A percentile compares a stretch with the other conserved stretches of the same genome.
Evolutionary conservation across 1,140 invertebrate genomes (phyloP).

Genomic region (Nasonia giraulti): DNA sequence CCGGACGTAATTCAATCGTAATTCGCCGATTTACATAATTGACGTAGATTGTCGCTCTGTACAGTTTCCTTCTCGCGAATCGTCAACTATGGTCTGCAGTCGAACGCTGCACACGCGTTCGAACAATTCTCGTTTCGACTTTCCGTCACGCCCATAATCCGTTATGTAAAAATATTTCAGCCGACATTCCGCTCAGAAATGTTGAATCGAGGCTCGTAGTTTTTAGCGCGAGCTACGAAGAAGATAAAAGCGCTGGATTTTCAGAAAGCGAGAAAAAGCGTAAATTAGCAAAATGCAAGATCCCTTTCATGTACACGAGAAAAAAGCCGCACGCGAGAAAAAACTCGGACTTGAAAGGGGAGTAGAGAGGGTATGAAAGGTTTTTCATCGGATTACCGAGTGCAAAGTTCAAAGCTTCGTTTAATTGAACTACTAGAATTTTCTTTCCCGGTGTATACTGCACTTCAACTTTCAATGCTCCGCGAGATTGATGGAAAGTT

Average conservation of each 20-base stretch:
- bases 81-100: slow-evolving; percentile 2
- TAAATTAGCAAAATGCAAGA: neutral
- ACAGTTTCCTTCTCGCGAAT: slow-evolving; percentile 34
- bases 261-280: neutral
- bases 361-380: neutral
- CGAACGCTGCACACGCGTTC: neutral
- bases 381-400: neutral
- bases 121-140: neutral
- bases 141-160: too few species aligned
- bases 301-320: neutral
- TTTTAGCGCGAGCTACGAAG: neutral
- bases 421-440: neutral
- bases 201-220: too few species aligned
- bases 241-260: neutral
- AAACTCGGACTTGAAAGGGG: neutral
- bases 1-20: slow-evolving; percentile 61
- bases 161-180: too few species aligned
- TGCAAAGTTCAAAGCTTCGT: neutral
- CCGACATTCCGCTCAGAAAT: too few species aligned
- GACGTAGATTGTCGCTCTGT: slow-evolving; percentile 37
- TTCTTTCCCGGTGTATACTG: neutral
- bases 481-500: too few species aligned
- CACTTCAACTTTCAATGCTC: too few species aligned
- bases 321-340: neutral
- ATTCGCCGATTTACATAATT: slow-evolving; percentile 66